Base-by-base conservation (phyloP, 2,888 invertebrate species). In the Pandemis cinnamomeana region DNA sequence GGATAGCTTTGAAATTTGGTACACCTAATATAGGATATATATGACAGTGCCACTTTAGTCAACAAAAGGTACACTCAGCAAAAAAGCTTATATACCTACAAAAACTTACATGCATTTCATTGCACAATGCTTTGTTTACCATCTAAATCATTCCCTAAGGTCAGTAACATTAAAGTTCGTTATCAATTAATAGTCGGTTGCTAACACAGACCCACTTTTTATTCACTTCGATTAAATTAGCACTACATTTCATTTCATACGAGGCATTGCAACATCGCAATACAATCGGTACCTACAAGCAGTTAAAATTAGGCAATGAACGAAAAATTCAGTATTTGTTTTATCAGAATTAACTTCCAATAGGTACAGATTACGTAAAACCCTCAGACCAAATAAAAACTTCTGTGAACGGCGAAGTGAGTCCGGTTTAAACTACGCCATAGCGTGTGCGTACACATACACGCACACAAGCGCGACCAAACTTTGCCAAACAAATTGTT, bases 191-290 rank as follows among this genome's bases (percentile, higher is more conserved):
- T 72, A 42, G 15, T 51, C 46, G 15, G 20, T 64, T 44, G 73
- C 69, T 73, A 73, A 73, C 60, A 61, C 27, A 51, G 69, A 51
- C 73, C 69, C 36, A 73, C 64, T 64, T 73, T 70, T 51, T 64
- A 44, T 69, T 72, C 48, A 51, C 41, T 73, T 70, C 58, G 73
- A 73, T 73, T 15, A 66, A 73, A 69, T 73, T 73, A 73, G 36
- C 73, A 66, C 73, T 48, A 4, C 27, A 64, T 72, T 72, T 58
- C 68, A 15, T 20, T 0, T 5, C 27, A 27, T 10, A 27, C 20
- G 27, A 27, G 53, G 7, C 15, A 15, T n/a, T 58, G 11, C 58
- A 27, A 27, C 20, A 15, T 53, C 15, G 15, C 15, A 55, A 48
- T 11, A 48, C 5, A 13, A 11, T 5, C 10, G 8, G 6, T 44